Base-by-base conservation (phyloP, 2,888 invertebrate genomes). In the Exephanes ischioxanthus region DNA sequence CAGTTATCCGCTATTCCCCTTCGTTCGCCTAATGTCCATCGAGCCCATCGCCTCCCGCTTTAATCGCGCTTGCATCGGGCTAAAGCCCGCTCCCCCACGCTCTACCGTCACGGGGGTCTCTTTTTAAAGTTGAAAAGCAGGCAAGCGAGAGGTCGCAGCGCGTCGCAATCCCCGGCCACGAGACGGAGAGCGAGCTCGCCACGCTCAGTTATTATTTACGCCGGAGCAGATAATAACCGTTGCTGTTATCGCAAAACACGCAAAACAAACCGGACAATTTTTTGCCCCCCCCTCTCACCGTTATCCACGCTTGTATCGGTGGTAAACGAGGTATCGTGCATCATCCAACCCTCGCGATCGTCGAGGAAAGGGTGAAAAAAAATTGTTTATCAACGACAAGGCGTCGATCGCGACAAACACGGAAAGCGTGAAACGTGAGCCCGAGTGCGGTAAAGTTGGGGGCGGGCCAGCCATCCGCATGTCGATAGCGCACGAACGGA, bases 401-500 rank as follows among this genome's bases (percentile, higher is more conserved):
- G 63, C 33, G 63, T 66, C 63, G 75, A 75, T 75, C 45, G 63
- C 16, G 75, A 30, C 26, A 75, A 63, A 66, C 51, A 51, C 51
- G 61, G 33, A 66, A 66, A 51, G 51, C 63, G 63, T 33, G 48
- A 63, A 63, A 51, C 75, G 63, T 66, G 63, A 48, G 26, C 33
- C 30, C n/a, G n/a, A 75, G 63, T 51, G 48, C 16, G 45, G 45
- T 63, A n/a, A 41, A 63, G 61, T 75, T 33, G 63, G 45, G 63
- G 51, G 30, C 26, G 26, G 63, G 33, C 26, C 33, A 55, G 51
- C 22, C 51, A 9, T 51, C 63, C 73, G 16, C 19, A 51, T 48
- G 63, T 45, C 61, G 75, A 75, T 75, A 75, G 48, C 63, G 75
- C 75, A 75, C 75, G 75, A 66, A 75, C 75, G n/a, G 63, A 66